These are phyloP conservation scores for Diadegma fenestrale DNA, from an alignment of 2,888 invertebrate species.

Conservation along the genomic window DNA sequence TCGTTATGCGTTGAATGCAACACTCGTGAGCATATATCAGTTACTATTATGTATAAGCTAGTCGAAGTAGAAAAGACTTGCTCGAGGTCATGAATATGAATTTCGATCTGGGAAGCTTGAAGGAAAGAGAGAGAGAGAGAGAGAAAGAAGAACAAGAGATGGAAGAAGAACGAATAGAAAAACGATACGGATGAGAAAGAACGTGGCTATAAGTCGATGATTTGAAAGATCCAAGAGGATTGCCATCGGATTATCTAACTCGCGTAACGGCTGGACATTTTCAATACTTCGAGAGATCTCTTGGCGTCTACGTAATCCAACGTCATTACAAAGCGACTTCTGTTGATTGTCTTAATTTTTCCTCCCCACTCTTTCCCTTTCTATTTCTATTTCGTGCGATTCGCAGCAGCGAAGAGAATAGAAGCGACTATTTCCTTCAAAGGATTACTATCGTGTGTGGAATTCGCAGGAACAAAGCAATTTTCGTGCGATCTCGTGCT, in stretches of 20 bases:
- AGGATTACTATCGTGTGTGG: constrained; percentile 19
- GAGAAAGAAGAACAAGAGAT: constrained; percentile 1
- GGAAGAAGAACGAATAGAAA: constrained; percentile 24
- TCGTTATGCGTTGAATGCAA: constrained; percentile 30
- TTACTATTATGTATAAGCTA: constrained; percentile 35
- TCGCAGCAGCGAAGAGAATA: neutral
- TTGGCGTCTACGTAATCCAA: constrained; percentile 33
- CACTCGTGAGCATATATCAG: constrained; percentile 21
- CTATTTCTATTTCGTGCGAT: constrained; percentile 37
- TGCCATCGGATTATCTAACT: constrained; percentile 62
- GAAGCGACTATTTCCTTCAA: constrained; percentile 40
- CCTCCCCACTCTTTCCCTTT: constrained; percentile 51
- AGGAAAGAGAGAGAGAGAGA: constrained; percentile 35
- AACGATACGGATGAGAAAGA: constrained; percentile 29
- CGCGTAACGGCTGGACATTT: constrained; percentile 52
- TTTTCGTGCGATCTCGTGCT: constrained; percentile 47
- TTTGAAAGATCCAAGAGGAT: constrained; percentile 51
- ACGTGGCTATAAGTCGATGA: constrained; percentile 31
- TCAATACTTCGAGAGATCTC: constrained; percentile 41
- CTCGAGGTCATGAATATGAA: constrained; percentile 69
- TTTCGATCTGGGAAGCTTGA: constrained; percentile 50
- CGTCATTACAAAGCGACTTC: constrained; percentile 27
- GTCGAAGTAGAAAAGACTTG: constrained; percentile 45
- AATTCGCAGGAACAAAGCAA: constrained; percentile 50
- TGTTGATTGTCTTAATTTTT: constrained; percentile 25